These are phyloP conservation scores for Ceyx melanurus DNA, from an alignment of 2,113 vertebrate genomes.

Conservation along the genomic window DNA sequence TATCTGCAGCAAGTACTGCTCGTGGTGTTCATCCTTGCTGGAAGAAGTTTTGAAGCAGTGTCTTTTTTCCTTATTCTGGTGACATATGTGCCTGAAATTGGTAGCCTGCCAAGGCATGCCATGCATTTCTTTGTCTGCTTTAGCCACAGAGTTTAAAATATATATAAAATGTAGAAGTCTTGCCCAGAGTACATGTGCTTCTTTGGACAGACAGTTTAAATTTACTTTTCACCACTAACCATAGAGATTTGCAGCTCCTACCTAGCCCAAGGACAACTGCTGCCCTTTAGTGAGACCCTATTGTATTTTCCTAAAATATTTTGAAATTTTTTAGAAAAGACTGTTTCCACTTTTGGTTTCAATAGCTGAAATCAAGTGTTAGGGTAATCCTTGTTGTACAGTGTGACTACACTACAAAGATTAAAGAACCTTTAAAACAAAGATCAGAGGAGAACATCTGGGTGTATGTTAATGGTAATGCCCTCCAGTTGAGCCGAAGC, in stretches of 20 bases:
- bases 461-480: neutral
- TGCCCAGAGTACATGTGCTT: fast-evolving
- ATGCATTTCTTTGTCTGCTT: neutral
- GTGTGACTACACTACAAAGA: neutral
- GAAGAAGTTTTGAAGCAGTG: neutral
- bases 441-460: neutral
- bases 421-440: neutral
- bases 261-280: neutral
- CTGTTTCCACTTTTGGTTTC: neutral
- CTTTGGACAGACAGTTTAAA: neutral
- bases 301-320: neutral
- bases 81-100: neutral
- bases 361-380: neutral
- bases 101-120: too few species aligned
- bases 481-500: neutral
- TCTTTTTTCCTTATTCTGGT: neutral
- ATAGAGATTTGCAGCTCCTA: neutral
- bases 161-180: neutral
- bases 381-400: neutral
- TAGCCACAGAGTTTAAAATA: neutral
- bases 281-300: neutral
- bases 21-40: neutral
- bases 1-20: neutral
- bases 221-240: neutral
- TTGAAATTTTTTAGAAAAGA: neutral